A percentile compares a stretch with the other conserved stretches of the same genome.
phyloP scores from a whole-genome alignment of 2,888 invertebrate genomes.

The Zhuqinia jingwanae region DNA sequence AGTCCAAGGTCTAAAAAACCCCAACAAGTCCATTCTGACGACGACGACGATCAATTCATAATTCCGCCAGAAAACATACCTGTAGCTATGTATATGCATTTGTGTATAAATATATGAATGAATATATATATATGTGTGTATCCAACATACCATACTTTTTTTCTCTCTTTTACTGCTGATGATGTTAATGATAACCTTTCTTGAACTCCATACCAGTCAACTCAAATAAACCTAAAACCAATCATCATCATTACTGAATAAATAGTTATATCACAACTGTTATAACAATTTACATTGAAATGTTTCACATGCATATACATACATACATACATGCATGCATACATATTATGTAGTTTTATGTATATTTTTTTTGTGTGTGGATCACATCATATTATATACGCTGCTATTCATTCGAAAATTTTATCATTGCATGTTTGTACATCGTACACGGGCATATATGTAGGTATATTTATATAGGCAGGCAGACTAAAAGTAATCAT shows the following conservation, averaged over 20 bases:
- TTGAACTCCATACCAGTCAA: constrained; percentile 46
- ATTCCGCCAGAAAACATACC: constrained; percentile 5
- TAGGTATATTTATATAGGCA: too few relatives aligned
- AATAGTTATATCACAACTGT: background rate
- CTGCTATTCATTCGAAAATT: too few relatives aligned
- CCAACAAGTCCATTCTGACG: background rate
- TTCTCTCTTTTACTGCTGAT: background rate
- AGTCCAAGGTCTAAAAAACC: constrained; percentile 28
- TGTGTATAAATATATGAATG: too few relatives aligned
- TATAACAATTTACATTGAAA: constrained; percentile 18
- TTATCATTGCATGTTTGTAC: too few relatives aligned
- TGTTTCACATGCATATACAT: constrained; percentile 15
- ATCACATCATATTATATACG: too few relatives aligned
- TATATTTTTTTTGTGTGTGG: too few relatives aligned
- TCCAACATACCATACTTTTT: too few relatives aligned
- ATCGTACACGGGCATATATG: too few relatives aligned
- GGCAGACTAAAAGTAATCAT: too few relatives aligned
- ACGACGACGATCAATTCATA: constrained; percentile 27
- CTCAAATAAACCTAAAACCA: constrained; percentile 46
- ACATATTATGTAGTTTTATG: too few relatives aligned
- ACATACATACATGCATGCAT: too few relatives aligned
- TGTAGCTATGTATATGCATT: background rate
- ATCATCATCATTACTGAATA: constrained; percentile 38
- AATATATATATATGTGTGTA: too few relatives aligned
- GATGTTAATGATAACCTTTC: constrained; percentile 48